Evolutionary conservation across 35 echinoderm and acorn worm species (phyloP).

Genomic region (Diadema setosum): DNA sequence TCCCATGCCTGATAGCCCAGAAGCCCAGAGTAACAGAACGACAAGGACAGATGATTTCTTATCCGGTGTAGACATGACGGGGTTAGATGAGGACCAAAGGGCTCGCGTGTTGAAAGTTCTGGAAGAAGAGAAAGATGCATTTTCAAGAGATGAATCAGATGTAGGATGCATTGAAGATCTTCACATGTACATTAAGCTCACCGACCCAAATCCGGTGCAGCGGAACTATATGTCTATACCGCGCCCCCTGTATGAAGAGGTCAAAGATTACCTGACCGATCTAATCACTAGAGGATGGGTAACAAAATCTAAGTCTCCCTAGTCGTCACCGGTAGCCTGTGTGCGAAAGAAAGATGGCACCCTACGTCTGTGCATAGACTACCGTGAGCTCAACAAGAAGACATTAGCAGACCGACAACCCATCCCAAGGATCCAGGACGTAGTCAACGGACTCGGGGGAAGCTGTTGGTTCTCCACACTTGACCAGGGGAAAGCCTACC

Average conservation of each 20-base stretch:
- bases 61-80: conserved; percentile 37
- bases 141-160: conserved; percentile 21
- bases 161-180: conserved; percentile 26
- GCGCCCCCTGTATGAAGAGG: conserved; percentile 50
- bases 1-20: not conserved
- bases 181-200: conserved; percentile 38
- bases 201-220: conserved; percentile 40
- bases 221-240: conserved; percentile 57
- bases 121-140: not conserved
- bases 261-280: conserved; percentile 55
- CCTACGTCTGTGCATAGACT: conserved; percentile 34
- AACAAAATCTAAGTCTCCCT: conserved; percentile 38
- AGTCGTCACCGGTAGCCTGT: conserved; percentile 60
- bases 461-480: conserved; percentile 49
- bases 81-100: conserved; percentile 20
- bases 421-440: conserved; percentile 51
- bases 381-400: conserved; percentile 43
- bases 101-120: not conserved
- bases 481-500: conserved; percentile 46
- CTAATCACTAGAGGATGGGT: conserved; percentile 45
- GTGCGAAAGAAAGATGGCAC: conserved; percentile 57
- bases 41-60: not conserved
- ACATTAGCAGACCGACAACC: conserved; percentile 58
- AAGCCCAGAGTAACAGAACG: not conserved
- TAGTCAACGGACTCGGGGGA: conserved; percentile 62